Evolutionary conservation across 2,888 invertebrate genomes (phyloP).

Genomic region (Tachystola acroxantha): DNA sequence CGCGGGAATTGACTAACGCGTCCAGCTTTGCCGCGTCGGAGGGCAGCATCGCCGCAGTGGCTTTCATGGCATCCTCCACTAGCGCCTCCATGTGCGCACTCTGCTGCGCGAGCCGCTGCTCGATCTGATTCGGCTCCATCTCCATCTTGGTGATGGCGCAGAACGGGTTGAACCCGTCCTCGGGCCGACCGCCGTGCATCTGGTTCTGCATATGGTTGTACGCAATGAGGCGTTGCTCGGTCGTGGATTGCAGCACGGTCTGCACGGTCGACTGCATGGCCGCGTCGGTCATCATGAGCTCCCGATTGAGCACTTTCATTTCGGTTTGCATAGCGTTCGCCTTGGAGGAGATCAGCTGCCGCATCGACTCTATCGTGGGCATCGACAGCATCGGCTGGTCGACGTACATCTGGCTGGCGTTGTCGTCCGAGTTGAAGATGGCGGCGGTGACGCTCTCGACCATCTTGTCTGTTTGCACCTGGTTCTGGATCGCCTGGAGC

Average conservation of each 20-base stretch:
- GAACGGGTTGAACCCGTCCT: constrained; percentile 55
- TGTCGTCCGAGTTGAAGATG: constrained; percentile 63
- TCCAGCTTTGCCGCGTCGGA: constrained; percentile 73
- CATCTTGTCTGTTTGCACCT: constrained; percentile 74
- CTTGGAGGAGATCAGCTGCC: constrained; percentile 45
- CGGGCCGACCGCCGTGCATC: constrained; percentile 23
- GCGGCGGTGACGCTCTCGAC: constrained; percentile 72
- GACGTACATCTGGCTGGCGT: constrained; percentile 51
- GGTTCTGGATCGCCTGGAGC: constrained; percentile 67
- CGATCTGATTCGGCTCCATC: constrained; percentile 50
- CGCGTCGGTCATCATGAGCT: constrained; percentile 48
- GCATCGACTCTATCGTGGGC: constrained; percentile 41
- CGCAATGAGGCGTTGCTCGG: constrained; percentile 40
- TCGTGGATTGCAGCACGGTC: constrained; percentile 24
- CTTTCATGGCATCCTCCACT: constrained; percentile 69
- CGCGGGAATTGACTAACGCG: constrained; percentile 74
- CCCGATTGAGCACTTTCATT: constrained; percentile 51
- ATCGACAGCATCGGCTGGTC: constrained; percentile 38
- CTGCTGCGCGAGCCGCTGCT: constrained; percentile 57
- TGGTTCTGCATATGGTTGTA: constrained; percentile 36
- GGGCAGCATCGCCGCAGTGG: constrained; percentile 61
- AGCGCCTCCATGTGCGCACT: constrained; percentile 68
- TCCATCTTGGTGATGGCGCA: constrained; percentile 58
- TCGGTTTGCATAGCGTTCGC: constrained; percentile 41
- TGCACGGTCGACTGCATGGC: constrained; percentile 24